phyloP scores from a whole-genome alignment of 2,888 invertebrate genomes.

The Epsilonema sp. region DNA sequence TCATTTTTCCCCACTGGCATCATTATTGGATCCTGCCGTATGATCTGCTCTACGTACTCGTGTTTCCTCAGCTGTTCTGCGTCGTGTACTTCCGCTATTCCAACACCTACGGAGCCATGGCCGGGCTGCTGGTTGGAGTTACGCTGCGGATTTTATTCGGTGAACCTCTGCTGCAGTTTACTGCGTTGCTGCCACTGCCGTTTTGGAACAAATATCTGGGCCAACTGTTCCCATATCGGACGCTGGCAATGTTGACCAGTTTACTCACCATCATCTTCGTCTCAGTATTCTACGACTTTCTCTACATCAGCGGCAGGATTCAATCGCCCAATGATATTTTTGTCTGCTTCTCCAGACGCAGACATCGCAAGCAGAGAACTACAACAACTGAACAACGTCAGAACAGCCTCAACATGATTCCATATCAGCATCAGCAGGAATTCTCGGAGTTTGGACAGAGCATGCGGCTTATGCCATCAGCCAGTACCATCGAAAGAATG shows the following conservation, averaged over 20 bases:
- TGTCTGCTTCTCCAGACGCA: too few species aligned
- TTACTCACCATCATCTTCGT: constrained; percentile 11
- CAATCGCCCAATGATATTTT: too few species aligned
- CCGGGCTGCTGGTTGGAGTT: constrained; percentile 14
- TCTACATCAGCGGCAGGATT: constrained; percentile 5
- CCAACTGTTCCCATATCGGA: constrained; percentile 32
- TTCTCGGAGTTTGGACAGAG: too few species aligned
- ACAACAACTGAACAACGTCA: too few species aligned
- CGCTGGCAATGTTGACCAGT: constrained; percentile 30
- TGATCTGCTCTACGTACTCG: constrained; percentile 25
- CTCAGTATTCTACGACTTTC: constrained; percentile 7
- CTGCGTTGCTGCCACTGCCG: constrained; percentile 12
- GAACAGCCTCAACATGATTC: too few species aligned
- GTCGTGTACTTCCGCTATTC: constrained; percentile 15
- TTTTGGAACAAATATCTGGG: constrained; percentile 14
- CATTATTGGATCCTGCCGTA: constrained; percentile 23
- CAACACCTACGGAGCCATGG: constrained; percentile 21
- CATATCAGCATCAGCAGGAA: too few species aligned
- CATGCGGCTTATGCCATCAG: too few species aligned
- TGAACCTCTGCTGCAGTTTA: constrained; percentile 11
- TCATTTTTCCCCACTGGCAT: constrained; percentile 18
- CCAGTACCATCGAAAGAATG: too few species aligned
- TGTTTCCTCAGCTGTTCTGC: constrained; percentile 24
- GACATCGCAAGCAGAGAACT: too few species aligned
- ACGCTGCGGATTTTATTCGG: constrained; percentile 22